Evolutionary conservation across 2,113 vertebrate genomes (phyloP).

Genomic region (Ifrita kowaldi): DNA sequence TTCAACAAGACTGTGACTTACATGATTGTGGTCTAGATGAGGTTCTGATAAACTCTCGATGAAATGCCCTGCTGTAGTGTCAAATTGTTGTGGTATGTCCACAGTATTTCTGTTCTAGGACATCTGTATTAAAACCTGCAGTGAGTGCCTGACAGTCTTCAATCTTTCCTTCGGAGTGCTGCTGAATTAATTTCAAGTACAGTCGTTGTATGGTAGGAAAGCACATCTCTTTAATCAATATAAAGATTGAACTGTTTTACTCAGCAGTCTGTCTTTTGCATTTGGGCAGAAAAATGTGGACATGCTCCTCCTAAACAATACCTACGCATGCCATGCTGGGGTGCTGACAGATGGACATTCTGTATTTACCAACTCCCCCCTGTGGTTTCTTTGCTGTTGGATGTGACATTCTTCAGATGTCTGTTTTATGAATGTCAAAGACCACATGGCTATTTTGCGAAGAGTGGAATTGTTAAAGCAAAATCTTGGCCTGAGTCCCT

Average conservation of each 20-base stretch:
- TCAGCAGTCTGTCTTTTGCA: slow-evolving; percentile 46
- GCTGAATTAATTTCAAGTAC: slow-evolving; percentile 49
- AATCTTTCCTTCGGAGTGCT: not conserved
- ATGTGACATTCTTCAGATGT: slow-evolving; percentile 64
- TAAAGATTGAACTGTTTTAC: slow-evolving; percentile 59
- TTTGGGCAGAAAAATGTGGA: slow-evolving; percentile 58
- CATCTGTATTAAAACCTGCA: slow-evolving; percentile 45
- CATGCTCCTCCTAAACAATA: slow-evolving; percentile 50
- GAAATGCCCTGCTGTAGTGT: slow-evolving; percentile 7
- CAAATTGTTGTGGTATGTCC: slow-evolving; percentile 20
- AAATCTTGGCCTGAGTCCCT: slow-evolving; percentile 45
- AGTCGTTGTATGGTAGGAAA: slow-evolving; percentile 30
- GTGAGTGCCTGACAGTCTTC: not conserved
- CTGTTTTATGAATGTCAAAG: slow-evolving; percentile 71
- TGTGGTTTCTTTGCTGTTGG: slow-evolving; percentile 58
- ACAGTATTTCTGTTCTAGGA: slow-evolving; percentile 17
- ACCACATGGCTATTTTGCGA: slow-evolving; percentile 56
- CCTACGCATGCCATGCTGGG: slow-evolving; percentile 41
- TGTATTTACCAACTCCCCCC: slow-evolving; percentile 40
- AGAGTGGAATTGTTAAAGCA: slow-evolving; percentile 50
- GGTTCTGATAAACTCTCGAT: slow-evolving; percentile 5
- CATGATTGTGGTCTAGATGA: slow-evolving; percentile 14
- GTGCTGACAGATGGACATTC: slow-evolving; percentile 51
- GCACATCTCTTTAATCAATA: slow-evolving; percentile 32
- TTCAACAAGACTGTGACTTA: not conserved